Evolutionary conservation across 1,140 invertebrate species (phyloP), one percentile per base, ranked within the genome.

Genomic region (Dendrolimus kikuchii): DNA sequence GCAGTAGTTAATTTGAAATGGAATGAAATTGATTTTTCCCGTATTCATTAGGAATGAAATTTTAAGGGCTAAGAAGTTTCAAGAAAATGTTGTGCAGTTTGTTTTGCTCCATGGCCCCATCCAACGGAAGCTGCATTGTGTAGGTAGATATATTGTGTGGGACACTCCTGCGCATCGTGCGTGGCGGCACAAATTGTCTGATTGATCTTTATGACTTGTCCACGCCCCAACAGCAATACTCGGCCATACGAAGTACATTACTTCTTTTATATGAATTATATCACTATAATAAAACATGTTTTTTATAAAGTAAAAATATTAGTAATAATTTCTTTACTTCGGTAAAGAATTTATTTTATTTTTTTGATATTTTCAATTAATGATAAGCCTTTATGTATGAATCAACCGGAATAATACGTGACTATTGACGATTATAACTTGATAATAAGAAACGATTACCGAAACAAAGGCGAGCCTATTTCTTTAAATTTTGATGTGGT

Each of bases 161-260:
- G 77, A 62, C 76, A 81, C 77, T 81, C 77, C 78, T 81, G 74
- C 73, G 77, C 81, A 71, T 51, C 59, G 62, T 71, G 70, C 80
- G 77, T 83, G 62, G 74, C 74, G 79, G 68, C 75, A 73, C 65
- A 79, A 83, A 83, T 85, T 81, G 81, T 79, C 77, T 81, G 79
- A 85, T 81, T 82, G 78, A 81, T 81, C 78, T 82, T 85, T 82
- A 82, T 80, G 77, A 81, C 69, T 59, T 58, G 64, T 23, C 77
- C 69, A 76, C 79, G 76, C 81, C 76, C 78, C 67, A 23, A 23
- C 23, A 23, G 23, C 3, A 23, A 23, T 23, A 23, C 1, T 23
- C 23, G 23, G 23, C 23, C 23, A 23, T 23, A 23, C 23, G 23
- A 23, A 23, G 23, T 23, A 23, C 23, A 23, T 23, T 23, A 23